Evolutionary conservation across 2,113 vertebrate genomes (phyloP), one percentile per base, ranked within the genome.

Genomic region (Hypomesus transpacificus): DNA sequence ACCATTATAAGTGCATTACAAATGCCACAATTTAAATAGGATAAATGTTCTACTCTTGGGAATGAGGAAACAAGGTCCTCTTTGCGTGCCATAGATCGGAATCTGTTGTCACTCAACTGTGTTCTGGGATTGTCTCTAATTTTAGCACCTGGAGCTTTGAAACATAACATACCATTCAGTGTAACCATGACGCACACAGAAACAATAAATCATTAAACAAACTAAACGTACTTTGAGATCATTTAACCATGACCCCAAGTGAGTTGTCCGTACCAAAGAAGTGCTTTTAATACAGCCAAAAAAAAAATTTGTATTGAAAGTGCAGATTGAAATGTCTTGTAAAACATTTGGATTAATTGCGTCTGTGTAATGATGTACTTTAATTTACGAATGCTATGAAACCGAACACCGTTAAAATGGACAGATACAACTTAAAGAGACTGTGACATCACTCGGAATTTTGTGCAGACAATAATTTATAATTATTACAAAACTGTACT

Each of bases 91-190:
- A 77, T 72, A 56, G 69, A 86, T 81, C 87, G 70, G 76, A 89
- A 86, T 86, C 76, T 70, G 77, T 85, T 89, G 89, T 87, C 87
- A 89, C 77, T 90, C 87, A 87, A 77, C 66, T 39, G 68, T 81
- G 69, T 78, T 83, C 82, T 87, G 82, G 82, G 83, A 85, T 81
- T 65, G 83, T 59, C 53, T 85, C 89, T 91, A 92, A 90, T 92
- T 91, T 86, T 90, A 91, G 88, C 62, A 68, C 59, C 73, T 70
- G 71, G 57, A 74, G 83, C 75, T 71, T 61, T 74, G 78, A 87
- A 76, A 62, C 74, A 82, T 82, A 76, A 62, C 74, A 82, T 82
- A 74, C 71, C 81, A 69, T 79, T 62, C 77, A 53, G 75, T 85
- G 84, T 80, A 85, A 81, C 76, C 68, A 81, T 64, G 83, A 81